phyloP scores from a whole-genome alignment of 2,113 vertebrate genomes.

The Oriolus oriolus region DNA sequence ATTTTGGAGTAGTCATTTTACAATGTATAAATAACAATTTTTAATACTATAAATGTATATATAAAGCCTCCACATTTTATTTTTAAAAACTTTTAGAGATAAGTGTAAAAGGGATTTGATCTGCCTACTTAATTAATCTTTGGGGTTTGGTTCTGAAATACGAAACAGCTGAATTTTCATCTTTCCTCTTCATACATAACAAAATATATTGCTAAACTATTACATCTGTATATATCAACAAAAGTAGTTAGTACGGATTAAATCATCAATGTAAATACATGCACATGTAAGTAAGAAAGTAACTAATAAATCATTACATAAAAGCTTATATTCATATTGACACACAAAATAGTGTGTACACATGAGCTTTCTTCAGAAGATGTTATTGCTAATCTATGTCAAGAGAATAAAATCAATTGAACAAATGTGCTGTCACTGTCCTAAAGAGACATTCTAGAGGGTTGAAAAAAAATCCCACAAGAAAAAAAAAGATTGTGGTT shows the following conservation, averaged over 20 bases:
- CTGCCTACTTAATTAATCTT: not conserved
- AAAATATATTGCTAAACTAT: not conserved
- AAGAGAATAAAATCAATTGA: not conserved
- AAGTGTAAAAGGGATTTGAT: not conserved
- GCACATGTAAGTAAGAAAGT: not conserved
- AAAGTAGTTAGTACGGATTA: not conserved
- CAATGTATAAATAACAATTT: not conserved
- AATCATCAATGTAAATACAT: not conserved
- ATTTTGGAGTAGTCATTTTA: not conserved
- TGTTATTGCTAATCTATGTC: not conserved
- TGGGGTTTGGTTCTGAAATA: not conserved
- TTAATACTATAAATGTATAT: not conserved
- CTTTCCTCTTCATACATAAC: not conserved
- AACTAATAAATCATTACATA: not conserved
- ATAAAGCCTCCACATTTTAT: not conserved
- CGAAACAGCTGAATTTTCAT: not conserved
- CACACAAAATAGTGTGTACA: not conserved
- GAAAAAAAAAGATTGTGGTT: accelerated
- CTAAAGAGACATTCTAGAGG: not conserved
- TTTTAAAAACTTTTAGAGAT: not conserved
- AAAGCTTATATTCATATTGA: not conserved
- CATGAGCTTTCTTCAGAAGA: not conserved
- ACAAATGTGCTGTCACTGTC: not conserved
- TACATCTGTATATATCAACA: not conserved
- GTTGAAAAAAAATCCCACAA: not conserved